phyloP scores from a whole-genome alignment of 1,140 invertebrate genomes.

The Drosophila subpulchrella region DNA sequence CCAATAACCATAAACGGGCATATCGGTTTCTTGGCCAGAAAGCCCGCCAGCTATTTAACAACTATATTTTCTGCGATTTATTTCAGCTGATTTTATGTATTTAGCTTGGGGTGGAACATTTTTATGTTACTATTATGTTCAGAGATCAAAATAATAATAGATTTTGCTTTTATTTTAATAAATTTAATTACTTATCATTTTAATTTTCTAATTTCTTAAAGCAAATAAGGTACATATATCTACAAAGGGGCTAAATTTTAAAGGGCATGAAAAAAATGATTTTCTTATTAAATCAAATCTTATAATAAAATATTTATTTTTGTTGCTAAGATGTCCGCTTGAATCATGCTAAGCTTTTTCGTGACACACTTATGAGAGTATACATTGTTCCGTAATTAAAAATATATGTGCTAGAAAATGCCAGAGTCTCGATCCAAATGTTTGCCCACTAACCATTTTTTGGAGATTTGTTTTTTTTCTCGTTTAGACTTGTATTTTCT shows the following conservation, averaged over 20 bases:
- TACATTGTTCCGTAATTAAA: background rate
- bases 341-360: background rate
- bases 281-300: too few relatives aligned
- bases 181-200: too few relatives aligned
- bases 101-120: background rate
- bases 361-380: background rate
- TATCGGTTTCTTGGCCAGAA: conserved; percentile 1
- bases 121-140: background rate
- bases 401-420: background rate
- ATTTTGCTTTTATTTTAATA: background rate
- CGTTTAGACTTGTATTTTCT: background rate
- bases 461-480: conserved; percentile 6
- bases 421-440: conserved; percentile 1
- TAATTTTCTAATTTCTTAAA: too few relatives aligned
- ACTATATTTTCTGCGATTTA: conserved; percentile 1
- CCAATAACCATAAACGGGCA: conserved; percentile 16
- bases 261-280: too few relatives aligned
- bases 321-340: too few relatives aligned
- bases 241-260: too few relatives aligned
- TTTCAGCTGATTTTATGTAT: background rate
- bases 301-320: too few relatives aligned
- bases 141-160: background rate
- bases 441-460: conserved; percentile 3
- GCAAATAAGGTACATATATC: too few relatives aligned
- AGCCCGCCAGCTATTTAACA: background rate